Evolutionary conservation across 2,797 vertebrate species (phyloP).

Genomic region (Ctenopoma multispine): DNA sequence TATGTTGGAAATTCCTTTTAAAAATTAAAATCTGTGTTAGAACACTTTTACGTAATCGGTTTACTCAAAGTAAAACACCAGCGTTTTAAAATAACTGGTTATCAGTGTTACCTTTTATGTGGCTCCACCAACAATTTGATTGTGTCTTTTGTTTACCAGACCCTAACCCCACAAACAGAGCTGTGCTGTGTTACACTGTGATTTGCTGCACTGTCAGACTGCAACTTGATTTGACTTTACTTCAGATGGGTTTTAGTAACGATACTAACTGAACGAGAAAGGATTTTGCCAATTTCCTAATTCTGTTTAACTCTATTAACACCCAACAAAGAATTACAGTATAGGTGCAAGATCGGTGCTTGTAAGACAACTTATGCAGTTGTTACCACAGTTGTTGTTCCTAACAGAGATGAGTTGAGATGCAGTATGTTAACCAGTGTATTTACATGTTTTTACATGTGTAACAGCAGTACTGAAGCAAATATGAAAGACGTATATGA

Average conservation of each 20-base stretch:
- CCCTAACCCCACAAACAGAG: not conserved
- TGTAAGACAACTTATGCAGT: not conserved
- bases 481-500: conserved; percentile 76
- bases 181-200: not conserved
- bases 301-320: conserved; percentile 5
- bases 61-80: not conserved
- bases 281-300: not conserved
- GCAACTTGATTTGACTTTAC: not conserved
- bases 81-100: not conserved
- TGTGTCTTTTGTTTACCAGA: conserved; percentile 19
- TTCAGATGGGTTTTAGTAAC: no score
- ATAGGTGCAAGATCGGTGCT: conserved; percentile 19
- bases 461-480: conserved; percentile 78
- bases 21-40: no score
- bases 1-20: no score
- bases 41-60: no score
- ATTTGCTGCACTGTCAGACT: conserved; percentile 6
- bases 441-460: conserved; percentile 48
- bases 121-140: not conserved
- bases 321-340: not conserved
- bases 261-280: not conserved
- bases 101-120: not conserved
- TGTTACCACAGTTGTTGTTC: not conserved
- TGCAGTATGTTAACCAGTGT: conserved; percentile 67
- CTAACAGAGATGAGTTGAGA: conserved; percentile 35